A percentile compares a stretch with the other conserved stretches of the same genome.
phyloP scores from a whole-genome alignment of 1,140 invertebrate species.

The Thaumatotibia leucotreta region DNA sequence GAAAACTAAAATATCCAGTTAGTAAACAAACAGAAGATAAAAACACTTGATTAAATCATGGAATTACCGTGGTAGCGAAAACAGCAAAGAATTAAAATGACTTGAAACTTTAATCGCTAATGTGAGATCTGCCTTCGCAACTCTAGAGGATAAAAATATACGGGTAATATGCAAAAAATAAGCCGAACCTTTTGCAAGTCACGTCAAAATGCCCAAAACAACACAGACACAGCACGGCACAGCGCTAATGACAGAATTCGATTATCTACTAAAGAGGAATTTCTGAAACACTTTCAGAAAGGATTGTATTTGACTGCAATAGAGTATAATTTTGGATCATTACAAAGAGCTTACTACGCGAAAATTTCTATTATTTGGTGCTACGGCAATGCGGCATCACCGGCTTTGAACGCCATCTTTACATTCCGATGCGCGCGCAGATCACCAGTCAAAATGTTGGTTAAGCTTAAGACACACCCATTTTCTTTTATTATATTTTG shows the following conservation, averaged over 20 bases:
- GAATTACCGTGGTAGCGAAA: not conserved
- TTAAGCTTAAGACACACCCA: not conserved
- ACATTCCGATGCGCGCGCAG: conserved; percentile 8
- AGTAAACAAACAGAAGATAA: not conserved
- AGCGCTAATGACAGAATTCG: too few relatives aligned
- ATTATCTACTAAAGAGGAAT: not conserved
- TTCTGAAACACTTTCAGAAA: too few relatives aligned
- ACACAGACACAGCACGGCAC: not conserved
- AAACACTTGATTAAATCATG: not conserved
- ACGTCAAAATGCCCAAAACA: not conserved
- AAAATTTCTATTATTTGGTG: not conserved
- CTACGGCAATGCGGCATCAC: not conserved
- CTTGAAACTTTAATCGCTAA: not conserved
- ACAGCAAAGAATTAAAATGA: not conserved
- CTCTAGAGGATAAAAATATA: not conserved
- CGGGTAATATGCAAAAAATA: not conserved
- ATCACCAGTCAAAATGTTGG: not conserved
- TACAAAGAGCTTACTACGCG: not conserved
- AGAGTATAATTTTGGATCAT: not conserved
- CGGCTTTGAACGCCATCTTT: conserved; percentile 5
- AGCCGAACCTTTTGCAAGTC: conserved; percentile 9
- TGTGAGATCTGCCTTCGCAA: not conserved
- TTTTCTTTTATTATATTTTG: not conserved
- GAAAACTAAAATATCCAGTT: too few relatives aligned
- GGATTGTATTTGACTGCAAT: not conserved